These are phyloP conservation scores for Albula glossodonta DNA, from an alignment of 2,113 vertebrate species.

Conservation along the genomic window DNA sequence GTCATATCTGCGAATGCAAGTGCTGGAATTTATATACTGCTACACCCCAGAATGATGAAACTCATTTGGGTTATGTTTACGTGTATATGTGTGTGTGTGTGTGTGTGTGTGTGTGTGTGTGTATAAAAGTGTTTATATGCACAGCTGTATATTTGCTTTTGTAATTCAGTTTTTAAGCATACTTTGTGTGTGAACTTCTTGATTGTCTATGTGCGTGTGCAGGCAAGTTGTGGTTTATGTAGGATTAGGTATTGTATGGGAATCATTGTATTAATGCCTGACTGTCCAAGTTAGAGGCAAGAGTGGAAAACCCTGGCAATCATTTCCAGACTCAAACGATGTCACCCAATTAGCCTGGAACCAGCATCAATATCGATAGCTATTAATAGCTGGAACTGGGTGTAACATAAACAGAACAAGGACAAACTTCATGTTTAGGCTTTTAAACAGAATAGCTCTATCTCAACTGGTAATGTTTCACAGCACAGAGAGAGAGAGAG, in stretches of 20 bases:
- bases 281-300: neutral
- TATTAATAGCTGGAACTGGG: neutral
- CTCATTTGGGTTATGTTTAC: neutral
- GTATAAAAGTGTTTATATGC: too few species aligned
- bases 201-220: neutral
- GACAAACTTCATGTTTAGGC: neutral
- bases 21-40: neutral
- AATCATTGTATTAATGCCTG: neutral
- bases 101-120: neutral
- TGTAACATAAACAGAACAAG: neutral
- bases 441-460: constrained; percentile 42
- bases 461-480: too few species aligned
- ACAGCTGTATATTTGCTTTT: neutral
- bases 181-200: too few species aligned
- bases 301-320: neutral
- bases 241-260: neutral
- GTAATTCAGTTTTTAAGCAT: neutral
- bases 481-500: too few species aligned
- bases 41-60: neutral
- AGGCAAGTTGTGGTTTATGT: neutral
- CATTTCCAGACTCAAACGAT: neutral
- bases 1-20: neutral
- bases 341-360: neutral
- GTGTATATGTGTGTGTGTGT: too few species aligned
- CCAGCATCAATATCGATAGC: neutral